phyloP scores from a whole-genome alignment of 2,888 invertebrate species.

The Pristionchus fissidentatus region DNA sequence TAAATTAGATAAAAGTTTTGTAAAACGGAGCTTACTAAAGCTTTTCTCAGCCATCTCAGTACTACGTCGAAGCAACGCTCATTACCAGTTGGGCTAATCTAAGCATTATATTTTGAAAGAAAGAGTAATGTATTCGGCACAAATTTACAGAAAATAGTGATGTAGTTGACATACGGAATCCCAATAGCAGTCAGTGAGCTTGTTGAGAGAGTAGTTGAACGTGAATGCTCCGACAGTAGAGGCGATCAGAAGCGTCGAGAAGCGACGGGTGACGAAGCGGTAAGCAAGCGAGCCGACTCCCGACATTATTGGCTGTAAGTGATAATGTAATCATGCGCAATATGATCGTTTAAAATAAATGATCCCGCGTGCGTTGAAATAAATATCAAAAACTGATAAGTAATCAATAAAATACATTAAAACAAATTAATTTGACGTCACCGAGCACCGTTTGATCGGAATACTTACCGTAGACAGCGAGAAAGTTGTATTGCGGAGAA shows the following conservation, averaged over 20 bases:
- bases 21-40: background rate
- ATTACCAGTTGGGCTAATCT: no score
- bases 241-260: conserved; percentile 71
- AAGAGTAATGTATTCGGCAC: no score
- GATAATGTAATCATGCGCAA: background rate
- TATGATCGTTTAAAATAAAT: background rate
- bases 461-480: background rate
- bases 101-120: background rate
- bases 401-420: background rate
- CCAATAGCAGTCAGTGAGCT: conserved; percentile 68
- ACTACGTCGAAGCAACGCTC: no score
- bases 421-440: background rate
- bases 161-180: conserved; percentile 54
- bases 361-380: background rate
- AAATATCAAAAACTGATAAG: background rate
- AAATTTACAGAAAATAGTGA: background rate
- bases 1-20: background rate
- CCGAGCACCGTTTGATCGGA: conserved; percentile 1
- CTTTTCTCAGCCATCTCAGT: no score
- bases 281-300: conserved; percentile 63
- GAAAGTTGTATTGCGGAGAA: background rate
- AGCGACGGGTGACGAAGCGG: conserved; percentile 67
- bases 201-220: conserved; percentile 68
- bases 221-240: conserved; percentile 68
- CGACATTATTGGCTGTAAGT: conserved; percentile 40